Percentiles rank a stretch among this genome's conserved stretches.
phyloP scores from a whole-genome alignment of 1,140 invertebrate genomes.

The Eupristina koningsbergeri region DNA sequence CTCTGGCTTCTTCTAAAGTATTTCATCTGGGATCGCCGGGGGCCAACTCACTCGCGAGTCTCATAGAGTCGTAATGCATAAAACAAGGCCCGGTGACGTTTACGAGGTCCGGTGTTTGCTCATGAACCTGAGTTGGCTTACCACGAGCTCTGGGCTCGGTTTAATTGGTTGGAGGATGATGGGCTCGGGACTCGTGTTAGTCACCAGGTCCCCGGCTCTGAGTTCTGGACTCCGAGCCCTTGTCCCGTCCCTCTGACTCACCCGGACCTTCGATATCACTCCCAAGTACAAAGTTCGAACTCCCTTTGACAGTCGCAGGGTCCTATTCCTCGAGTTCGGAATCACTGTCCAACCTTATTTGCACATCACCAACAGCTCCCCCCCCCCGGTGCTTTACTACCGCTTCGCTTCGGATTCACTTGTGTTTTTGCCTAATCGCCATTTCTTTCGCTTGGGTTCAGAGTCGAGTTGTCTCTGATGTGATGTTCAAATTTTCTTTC shows the following conservation, averaged over 20 bases:
- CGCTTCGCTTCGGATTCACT: background rate
- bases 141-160: conserved; percentile 37
- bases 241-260: background rate
- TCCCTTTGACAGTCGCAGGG: background rate
- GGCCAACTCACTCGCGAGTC: background rate
- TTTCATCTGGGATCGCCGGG: conserved; percentile 23
- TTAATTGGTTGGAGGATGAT: conserved; percentile 50
- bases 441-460: background rate
- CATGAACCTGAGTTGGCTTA: conserved; percentile 29
- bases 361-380: no score
- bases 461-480: background rate
- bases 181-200: background rate
- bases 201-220: background rate
- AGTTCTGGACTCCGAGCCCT: no score
- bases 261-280: background rate
- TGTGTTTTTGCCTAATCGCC: background rate
- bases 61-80: conserved; percentile 53
- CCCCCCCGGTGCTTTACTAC: background rate
- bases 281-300: background rate
- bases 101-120: conserved; percentile 50
- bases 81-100: conserved; percentile 52
- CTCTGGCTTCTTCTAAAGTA: background rate
- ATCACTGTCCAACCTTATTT: no score
- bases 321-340: no score
- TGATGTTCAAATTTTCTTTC: background rate